Evolutionary conservation across 2,888 invertebrate genomes (phyloP).

Genomic region (Dolichopus griseipennis): DNA sequence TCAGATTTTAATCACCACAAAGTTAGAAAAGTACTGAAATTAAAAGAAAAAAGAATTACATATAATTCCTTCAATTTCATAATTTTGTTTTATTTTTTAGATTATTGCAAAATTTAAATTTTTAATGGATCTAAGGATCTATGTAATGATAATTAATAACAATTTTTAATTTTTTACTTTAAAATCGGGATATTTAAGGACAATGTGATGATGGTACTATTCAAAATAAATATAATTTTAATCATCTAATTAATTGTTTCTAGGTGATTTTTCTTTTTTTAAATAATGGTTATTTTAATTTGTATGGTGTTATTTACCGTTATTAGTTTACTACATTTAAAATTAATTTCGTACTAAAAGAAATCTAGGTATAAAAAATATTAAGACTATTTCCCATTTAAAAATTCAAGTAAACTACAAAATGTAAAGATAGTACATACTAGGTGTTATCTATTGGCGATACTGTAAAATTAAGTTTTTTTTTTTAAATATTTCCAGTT

Average conservation of each 20-base stretch:
- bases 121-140: too few relatives aligned
- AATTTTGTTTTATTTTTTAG: background rate
- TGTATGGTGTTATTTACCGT: background rate
- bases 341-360: background rate
- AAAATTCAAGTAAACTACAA: background rate
- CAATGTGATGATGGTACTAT: background rate
- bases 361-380: background rate
- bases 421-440: background rate
- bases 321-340: background rate
- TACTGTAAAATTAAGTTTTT: conserved; percentile 1
- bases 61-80: background rate
- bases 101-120: background rate
- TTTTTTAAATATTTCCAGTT: background rate
- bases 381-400: background rate
- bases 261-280: background rate
- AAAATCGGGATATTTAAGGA: background rate
- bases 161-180: background rate
- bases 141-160: too few relatives aligned
- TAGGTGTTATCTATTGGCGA: conserved; percentile 1
- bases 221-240: too few relatives aligned
- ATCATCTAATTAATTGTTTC: background rate
- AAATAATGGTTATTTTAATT: background rate
- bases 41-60: background rate
- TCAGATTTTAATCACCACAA: conserved; percentile 3
- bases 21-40: background rate